Conservation (phyloP, 2,797 vertebrate genomes). For the Eleutherodactylus coqui region DNA sequence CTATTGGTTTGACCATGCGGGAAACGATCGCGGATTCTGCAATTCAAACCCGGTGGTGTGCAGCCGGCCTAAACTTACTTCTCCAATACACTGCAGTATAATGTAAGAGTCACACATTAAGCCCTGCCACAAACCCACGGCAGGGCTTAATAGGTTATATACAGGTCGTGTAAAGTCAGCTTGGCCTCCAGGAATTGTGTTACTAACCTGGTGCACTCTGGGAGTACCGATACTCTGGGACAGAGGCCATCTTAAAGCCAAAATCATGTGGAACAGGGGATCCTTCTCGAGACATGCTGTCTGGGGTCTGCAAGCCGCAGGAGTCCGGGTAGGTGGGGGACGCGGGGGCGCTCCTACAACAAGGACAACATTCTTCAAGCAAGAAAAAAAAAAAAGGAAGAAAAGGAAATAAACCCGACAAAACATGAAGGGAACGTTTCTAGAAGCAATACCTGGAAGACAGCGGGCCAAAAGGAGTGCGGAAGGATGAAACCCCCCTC, state of each 20-base stretch:
- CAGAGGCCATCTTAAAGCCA: conserved; percentile 89
- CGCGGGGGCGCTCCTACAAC: conserved; percentile 91
- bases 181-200: too few relatives aligned
- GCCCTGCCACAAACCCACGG: too few relatives aligned
- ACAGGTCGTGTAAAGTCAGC: too few relatives aligned
- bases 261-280: conserved; percentile 93
- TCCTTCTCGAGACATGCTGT: conserved; percentile 95
- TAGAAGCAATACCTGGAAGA: conserved; percentile 87
- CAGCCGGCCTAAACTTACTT: too few relatives aligned
- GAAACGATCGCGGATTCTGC: too few relatives aligned
- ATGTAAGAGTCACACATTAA: too few relatives aligned
- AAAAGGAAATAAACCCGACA: background rate
- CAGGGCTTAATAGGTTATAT: too few relatives aligned
- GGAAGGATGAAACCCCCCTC: conserved; percentile 95
- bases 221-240: conserved; percentile 94
- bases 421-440: background rate
- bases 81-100: too few relatives aligned
- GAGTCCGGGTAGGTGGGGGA: conserved; percentile 96
- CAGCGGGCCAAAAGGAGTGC: conserved; percentile 95
- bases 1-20: too few relatives aligned
- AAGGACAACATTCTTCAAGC: background rate
- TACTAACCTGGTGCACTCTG: conserved; percentile 92
- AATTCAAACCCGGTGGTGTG: too few relatives aligned
- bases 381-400: background rate
- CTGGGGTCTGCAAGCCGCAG: conserved; percentile 95